phyloP scores from a whole-genome alignment of 2,113 vertebrate species.

The Mesitornis unicolor region DNA sequence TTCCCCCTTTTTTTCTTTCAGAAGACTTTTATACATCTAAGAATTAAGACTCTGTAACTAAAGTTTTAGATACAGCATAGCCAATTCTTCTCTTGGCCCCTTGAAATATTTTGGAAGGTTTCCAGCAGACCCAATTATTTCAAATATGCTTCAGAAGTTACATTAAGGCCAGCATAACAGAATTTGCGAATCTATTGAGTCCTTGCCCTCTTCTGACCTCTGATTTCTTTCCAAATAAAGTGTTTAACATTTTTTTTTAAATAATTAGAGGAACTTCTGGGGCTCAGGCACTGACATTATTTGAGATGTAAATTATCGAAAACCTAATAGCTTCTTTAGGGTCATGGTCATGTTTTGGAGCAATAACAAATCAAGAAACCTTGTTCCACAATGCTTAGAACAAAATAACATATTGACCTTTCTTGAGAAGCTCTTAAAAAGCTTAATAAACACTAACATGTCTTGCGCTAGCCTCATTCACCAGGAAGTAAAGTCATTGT shows the following conservation, averaged over 20 bases:
- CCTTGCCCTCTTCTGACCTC: slow-evolving; percentile 9
- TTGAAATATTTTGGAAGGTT: slow-evolving; percentile 63
- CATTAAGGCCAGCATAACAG: slow-evolving; percentile 29
- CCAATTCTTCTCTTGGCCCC: slow-evolving; percentile 43
- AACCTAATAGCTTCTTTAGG: neutral
- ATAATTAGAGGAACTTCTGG: neutral
- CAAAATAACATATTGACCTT: neutral
- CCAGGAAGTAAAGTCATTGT: neutral
- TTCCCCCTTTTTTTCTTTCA: neutral
- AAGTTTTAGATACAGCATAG: slow-evolving; percentile 41
- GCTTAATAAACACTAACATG: neutral
- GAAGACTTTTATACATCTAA: slow-evolving; percentile 46
- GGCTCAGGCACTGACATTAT: neutral
- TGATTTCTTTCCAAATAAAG: slow-evolving; percentile 62
- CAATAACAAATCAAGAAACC: neutral
- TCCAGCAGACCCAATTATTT: slow-evolving; percentile 67
- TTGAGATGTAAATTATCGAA: neutral
- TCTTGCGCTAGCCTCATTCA: neutral
- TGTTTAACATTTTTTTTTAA: neutral
- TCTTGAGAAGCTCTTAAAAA: neutral
- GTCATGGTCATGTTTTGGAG: neutral
- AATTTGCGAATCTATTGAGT: slow-evolving; percentile 45
- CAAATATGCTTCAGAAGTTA: slow-evolving; percentile 67
- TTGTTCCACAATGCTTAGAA: neutral
- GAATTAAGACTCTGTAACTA: slow-evolving; percentile 64